Base-by-base conservation (phyloP, 2,797 vertebrate genomes). In the Poeciliopsis gracilis region DNA sequence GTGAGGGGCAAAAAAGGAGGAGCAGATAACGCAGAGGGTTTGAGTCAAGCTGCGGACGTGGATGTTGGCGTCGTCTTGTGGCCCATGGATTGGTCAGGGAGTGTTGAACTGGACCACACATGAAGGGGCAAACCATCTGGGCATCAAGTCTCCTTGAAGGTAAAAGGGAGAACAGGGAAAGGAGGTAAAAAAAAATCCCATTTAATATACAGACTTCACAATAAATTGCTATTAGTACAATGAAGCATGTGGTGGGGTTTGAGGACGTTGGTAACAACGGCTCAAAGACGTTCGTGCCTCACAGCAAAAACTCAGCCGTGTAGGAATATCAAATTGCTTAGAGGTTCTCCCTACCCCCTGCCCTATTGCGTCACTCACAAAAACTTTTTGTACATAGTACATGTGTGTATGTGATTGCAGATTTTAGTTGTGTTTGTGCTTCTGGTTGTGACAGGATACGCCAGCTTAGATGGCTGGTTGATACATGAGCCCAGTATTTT, bases 71-170 rank as follows among this genome's bases (percentile, higher is more conserved):
- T 96, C 53, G 82, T 79, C 90, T 75, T 80, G 90, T 93, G 90
- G 83, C 95, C 95, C 96, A 97, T 97, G 92, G 93, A 93, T 93
- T 61, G 76, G 89, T 92, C 89, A 94, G 91, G 82, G 86, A 91
- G 94, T 90, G 87, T 77, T 87, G 85, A 91, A 90, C 88, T 89
- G 94, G 92, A 94, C 76, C 91, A 85, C 86, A 91, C 93, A 94
- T 88, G 86, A 93, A 96, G 87, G 92, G 90, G 70, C 80, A 93
- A 92, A 92, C 87, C 93, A 93, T 93, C 82, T 87, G 92, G 93
- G 90, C 89, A 90, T 95, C 93, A 91, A 89, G 86, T 87, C 94
- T 95, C 92, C 47, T 87, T 71, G 59, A 45, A 88, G 66, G 45
- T 28, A 25, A 71, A 67, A 74, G 38, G 61, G 59, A 69, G 7